Evolutionary conservation across 1,140 invertebrate genomes (phyloP).

Genomic region (Saxidomus purpurata): DNA sequence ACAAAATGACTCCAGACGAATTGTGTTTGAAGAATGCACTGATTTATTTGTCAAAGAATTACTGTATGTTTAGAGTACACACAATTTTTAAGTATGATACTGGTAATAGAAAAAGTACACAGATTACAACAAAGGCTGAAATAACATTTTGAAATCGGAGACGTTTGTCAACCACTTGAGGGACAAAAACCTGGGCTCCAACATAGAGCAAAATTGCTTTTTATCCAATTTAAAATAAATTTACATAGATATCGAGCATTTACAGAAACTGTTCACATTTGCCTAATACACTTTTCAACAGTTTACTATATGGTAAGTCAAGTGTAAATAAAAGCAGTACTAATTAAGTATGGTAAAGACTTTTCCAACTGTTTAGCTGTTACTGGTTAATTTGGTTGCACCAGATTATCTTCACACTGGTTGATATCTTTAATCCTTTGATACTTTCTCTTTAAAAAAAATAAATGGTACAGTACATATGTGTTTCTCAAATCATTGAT

Average conservation of each 20-base stretch:
- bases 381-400: no score
- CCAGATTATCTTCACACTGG: no score
- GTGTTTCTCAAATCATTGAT: no score
- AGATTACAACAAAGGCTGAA: constrained; percentile 45
- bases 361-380: no score
- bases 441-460: no score
- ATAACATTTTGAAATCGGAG: constrained; percentile 60
- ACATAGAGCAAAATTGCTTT: constrained; percentile 48
- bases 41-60: constrained; percentile 63
- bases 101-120: constrained; percentile 62
- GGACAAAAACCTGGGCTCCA: constrained; percentile 31
- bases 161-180: constrained; percentile 26
- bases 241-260: constrained; percentile 50
- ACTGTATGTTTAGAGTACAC: constrained; percentile 52
- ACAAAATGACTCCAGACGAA: constrained; percentile 57
- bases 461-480: no score
- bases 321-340: not conserved
- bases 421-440: no score
- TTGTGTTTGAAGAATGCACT: constrained; percentile 52
- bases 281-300: not conserved
- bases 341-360: no score
- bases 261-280: constrained; percentile 46
- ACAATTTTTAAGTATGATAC: constrained; percentile 50
- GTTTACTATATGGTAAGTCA: not conserved
- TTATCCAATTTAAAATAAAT: constrained; percentile 40